phyloP scores from a whole-genome alignment of 2,888 invertebrate genomes.

The Chamaedrilus cognettii region DNA sequence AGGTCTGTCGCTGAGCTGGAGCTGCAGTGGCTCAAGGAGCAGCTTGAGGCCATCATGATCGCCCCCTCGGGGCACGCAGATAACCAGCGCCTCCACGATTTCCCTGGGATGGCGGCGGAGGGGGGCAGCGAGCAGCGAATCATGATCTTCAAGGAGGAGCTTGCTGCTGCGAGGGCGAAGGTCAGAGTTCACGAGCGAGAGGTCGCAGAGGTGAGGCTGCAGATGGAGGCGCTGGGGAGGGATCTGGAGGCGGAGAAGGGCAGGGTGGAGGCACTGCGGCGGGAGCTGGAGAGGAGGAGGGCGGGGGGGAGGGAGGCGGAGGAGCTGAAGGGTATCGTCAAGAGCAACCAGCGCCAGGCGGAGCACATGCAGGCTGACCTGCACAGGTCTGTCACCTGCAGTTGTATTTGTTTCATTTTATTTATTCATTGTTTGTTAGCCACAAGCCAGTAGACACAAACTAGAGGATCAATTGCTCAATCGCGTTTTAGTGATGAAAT shows the following conservation, averaged over 20 bases:
- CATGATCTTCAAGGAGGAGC: background rate
- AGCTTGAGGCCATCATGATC: background rate
- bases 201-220: background rate
- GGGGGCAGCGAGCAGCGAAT: background rate
- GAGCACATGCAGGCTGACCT: constrained; percentile 1
- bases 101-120: background rate
- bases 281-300: background rate
- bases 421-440: too few species aligned
- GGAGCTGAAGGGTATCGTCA: background rate
- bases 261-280: background rate
- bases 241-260: background rate
- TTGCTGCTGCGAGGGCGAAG: background rate
- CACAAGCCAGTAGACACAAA: too few species aligned
- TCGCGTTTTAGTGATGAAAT: too few species aligned
- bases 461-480: too few species aligned
- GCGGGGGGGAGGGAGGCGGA: background rate
- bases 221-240: background rate
- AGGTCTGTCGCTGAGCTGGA: background rate
- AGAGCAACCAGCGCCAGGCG: constrained; percentile 1
- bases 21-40: background rate
- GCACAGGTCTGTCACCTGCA: constrained; percentile 2
- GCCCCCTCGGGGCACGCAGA: too few species aligned
- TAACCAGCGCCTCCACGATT: background rate
- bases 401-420: too few species aligned
- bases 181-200: background rate